Evolutionary conservation across 1,140 invertebrate genomes (phyloP).

Genomic region (Trachymyrmex septentrionalis): DNA sequence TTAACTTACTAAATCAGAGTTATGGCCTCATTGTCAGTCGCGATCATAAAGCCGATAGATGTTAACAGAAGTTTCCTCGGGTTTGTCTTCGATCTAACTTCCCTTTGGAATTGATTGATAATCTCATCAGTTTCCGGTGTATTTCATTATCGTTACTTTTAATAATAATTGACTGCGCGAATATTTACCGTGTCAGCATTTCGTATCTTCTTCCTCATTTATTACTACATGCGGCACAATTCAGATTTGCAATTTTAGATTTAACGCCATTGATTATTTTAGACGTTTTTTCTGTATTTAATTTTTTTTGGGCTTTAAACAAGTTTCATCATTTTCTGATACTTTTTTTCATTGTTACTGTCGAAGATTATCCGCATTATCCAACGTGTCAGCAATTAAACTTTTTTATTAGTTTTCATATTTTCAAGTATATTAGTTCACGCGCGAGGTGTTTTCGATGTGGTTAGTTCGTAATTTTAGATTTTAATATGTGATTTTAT

Average conservation of each 20-base stretch:
- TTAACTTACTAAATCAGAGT: slow-evolving; percentile 72
- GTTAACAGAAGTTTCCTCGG: slow-evolving; percentile 51
- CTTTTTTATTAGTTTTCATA: not conserved
- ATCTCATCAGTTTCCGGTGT: not conserved
- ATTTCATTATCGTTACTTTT: slow-evolving; percentile 31
- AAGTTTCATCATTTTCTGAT: not conserved
- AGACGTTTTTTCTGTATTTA: not conserved
- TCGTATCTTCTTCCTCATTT: not conserved
- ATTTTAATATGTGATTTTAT: slow-evolving; percentile 32
- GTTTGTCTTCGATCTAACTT: slow-evolving; percentile 47
- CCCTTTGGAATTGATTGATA: slow-evolving; percentile 33
- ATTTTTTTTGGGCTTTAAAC: not conserved
- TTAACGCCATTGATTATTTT: not conserved
- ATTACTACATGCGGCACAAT: not conserved
- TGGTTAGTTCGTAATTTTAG: slow-evolving; percentile 1
- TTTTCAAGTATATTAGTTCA: not conserved
- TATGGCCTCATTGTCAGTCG: slow-evolving; percentile 69
- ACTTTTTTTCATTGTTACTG: not conserved
- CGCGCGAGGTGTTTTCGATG: not conserved
- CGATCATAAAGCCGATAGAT: slow-evolving; percentile 66
- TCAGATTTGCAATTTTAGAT: slow-evolving; percentile 6
- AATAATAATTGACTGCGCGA: slow-evolving; percentile 14
- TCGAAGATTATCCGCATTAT: not conserved
- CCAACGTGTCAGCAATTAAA: not conserved
- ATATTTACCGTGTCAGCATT: slow-evolving; percentile 33